These are phyloP conservation scores for Halesus radiatus DNA, from an alignment of 1,140 invertebrate species.

Conservation along the genomic window DNA sequence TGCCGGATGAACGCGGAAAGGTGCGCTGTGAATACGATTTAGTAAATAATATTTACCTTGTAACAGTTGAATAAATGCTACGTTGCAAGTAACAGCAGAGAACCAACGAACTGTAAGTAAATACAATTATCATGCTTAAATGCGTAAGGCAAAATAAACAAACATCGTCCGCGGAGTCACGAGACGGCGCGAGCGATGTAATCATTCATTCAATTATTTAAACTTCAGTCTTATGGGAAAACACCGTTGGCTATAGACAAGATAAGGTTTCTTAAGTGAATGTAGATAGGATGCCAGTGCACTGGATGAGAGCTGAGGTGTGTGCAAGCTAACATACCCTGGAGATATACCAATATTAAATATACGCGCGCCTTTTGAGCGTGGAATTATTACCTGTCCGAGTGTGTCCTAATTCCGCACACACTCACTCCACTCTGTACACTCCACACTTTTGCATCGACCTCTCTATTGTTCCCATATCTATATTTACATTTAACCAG, in stretches of 20 bases:
- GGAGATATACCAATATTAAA: background rate
- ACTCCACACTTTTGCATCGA: no score
- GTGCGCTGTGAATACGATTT: background rate
- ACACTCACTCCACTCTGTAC: no score
- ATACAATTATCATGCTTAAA: background rate
- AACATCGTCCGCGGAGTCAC: background rate
- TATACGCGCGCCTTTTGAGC: background rate
- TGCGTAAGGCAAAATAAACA: constrained; percentile 23
- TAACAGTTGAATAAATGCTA: background rate
- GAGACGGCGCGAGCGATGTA: background rate
- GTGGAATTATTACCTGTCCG: background rate
- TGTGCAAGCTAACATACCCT: background rate
- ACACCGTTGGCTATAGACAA: background rate
- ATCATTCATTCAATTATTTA: background rate
- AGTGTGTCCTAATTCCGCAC: background rate
- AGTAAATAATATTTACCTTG: background rate
- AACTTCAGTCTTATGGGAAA: background rate
- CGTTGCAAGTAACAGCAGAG: background rate
- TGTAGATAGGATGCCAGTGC: no score
- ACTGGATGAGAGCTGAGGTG: background rate
- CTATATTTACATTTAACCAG: no score
- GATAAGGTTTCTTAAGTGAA: no score
- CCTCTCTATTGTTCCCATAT: no score
- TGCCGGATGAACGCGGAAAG: background rate
- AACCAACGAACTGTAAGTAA: constrained; percentile 13